These are phyloP conservation scores for Lerista edwardsae DNA, from an alignment of 2,797 vertebrate species.

Conservation along the genomic window DNA sequence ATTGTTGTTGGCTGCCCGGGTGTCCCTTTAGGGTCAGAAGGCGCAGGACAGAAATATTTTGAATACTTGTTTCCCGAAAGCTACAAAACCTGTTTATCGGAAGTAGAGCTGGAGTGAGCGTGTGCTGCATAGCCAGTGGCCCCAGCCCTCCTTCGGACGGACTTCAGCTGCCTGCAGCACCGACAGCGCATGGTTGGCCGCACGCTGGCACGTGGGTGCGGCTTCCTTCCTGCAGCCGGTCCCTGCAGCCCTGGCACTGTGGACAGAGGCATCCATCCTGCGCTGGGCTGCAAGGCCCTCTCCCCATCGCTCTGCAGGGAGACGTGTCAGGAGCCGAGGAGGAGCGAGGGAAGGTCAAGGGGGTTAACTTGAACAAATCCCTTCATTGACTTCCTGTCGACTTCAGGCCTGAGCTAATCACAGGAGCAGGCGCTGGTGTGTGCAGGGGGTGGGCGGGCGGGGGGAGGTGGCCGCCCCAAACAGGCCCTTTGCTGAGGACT, in stretches of 20 bases:
- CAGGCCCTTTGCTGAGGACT: fast-evolving
- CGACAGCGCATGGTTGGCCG: not conserved
- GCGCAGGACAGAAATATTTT: too few relatives aligned
- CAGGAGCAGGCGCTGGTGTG: not conserved
- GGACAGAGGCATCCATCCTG: not conserved
- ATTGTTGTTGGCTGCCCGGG: too few relatives aligned
- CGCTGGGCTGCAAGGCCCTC: fast-evolving
- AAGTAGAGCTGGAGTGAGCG: not conserved
- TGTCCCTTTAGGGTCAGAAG: too few relatives aligned
- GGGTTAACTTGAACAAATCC: constrained; percentile 66
- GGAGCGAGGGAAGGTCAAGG: not conserved
- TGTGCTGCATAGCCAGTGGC: not conserved
- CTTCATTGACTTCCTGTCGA: constrained; percentile 60
- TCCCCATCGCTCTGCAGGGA: not conserved
- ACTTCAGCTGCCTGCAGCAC: not conserved
- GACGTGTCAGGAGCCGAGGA: too few relatives aligned
- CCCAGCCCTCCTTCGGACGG: not conserved
- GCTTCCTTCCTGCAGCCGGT: not conserved
- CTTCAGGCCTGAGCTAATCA: constrained; percentile 34
- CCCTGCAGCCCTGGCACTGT: too few relatives aligned
- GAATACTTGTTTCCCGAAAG: not conserved
- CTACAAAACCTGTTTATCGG: not conserved
- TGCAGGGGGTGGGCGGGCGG: too few relatives aligned
- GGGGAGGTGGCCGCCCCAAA: not conserved
- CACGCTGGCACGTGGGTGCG: not conserved